Conservation (phyloP, 1,140 invertebrate species). For the Aphelenchoides besseyi region DNA sequence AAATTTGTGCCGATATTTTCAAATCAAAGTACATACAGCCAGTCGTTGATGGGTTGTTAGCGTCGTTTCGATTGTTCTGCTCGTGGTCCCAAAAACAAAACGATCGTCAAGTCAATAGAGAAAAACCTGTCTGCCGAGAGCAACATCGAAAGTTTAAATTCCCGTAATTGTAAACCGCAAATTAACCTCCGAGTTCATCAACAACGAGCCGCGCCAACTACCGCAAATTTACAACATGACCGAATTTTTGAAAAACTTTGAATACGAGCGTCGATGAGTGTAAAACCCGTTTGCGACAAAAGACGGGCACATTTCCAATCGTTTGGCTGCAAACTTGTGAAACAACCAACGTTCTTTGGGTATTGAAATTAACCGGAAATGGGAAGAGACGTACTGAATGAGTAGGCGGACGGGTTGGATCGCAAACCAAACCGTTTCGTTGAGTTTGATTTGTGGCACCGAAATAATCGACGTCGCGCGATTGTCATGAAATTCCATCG, state of each 20-base stretch:
- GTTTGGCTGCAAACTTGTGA: not conserved
- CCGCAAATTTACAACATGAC: constrained; percentile 1
- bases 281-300: not conserved
- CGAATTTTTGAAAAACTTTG: not conserved
- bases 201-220: not conserved
- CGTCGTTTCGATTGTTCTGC: not conserved
- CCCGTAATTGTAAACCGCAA: not conserved
- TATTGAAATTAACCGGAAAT: not conserved
- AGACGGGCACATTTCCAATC: not conserved
- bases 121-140: not conserved
- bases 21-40: too few relatives aligned
- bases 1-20: too few relatives aligned
- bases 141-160: not conserved
- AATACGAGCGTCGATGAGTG: not conserved
- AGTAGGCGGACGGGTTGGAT: not conserved
- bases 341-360: not conserved
- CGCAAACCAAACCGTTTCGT: not conserved
- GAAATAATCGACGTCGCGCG: not conserved
- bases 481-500: not conserved
- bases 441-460: not conserved
- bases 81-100: not conserved
- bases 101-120: not conserved
- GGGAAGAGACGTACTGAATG: not conserved
- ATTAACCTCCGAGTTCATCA: not conserved
- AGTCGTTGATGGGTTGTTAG: too few relatives aligned